Conservation (phyloP, 2,797 vertebrate species). For the Cichlasoma orientale region DNA sequence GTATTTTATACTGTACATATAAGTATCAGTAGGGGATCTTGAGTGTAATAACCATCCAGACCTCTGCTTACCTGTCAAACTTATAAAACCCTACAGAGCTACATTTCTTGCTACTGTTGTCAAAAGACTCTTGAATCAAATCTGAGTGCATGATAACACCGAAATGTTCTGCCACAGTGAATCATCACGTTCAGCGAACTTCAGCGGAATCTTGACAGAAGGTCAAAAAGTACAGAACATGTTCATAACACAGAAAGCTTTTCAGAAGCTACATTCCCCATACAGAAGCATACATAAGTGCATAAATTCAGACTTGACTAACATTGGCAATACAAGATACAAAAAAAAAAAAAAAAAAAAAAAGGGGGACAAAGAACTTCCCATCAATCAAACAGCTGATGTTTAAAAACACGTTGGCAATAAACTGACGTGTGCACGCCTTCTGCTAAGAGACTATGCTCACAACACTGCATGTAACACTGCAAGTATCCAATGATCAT, state of each 20-base stretch:
- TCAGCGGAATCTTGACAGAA: slow-evolving; percentile 50
- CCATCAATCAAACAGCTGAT: slow-evolving; percentile 35
- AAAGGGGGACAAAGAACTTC: slow-evolving; percentile 38
- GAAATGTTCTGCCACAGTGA: slow-evolving; percentile 48
- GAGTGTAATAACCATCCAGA: not conserved
- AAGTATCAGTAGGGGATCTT: not conserved
- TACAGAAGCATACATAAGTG: slow-evolving; percentile 74
- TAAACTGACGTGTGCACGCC: slow-evolving; percentile 6
- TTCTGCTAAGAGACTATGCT: slow-evolving; percentile 30
- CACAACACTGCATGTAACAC: slow-evolving; percentile 24
- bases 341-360: slow-evolving; percentile 47
- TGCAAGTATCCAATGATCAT: slow-evolving; percentile 32
- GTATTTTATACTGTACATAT: not conserved
- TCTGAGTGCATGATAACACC: slow-evolving; percentile 30
- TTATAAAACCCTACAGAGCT: not conserved
- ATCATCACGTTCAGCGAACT: slow-evolving; percentile 47
- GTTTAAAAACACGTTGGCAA: slow-evolving; percentile 13
- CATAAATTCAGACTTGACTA: slow-evolving; percentile 64
- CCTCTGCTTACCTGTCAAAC: not conserved
- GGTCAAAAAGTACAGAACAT: slow-evolving; percentile 58
- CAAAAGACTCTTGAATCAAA: not conserved
- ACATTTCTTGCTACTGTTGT: not conserved
- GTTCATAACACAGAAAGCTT: slow-evolving; percentile 62
- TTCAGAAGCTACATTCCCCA: slow-evolving; percentile 75
- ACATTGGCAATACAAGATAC: slow-evolving; percentile 51